A percentile compares a stretch with the other conserved stretches of the same genome.
phyloP scores from a whole-genome alignment of 2,888 invertebrate species.

The Sceliomorpha sp. region DNA sequence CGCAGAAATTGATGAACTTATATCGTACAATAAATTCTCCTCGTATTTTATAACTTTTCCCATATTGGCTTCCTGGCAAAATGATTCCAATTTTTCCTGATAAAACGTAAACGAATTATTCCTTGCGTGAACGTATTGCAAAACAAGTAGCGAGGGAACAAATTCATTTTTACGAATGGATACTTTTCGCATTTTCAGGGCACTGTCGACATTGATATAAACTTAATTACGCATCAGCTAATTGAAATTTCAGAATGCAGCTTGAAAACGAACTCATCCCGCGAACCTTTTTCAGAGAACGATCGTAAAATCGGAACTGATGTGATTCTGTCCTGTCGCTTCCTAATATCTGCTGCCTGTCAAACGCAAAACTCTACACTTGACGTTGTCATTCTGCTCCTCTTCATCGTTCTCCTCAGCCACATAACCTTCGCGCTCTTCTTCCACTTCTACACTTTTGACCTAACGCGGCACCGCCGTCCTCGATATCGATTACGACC shows the following conservation, averaged over 20 bases:
- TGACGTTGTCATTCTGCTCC: conserved; percentile 20
- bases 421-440: conserved; percentile 2
- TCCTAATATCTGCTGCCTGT: conserved; percentile 74
- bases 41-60: too few relatives aligned
- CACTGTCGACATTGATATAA: too few relatives aligned
- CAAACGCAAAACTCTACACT: conserved; percentile 67
- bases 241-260: background rate
- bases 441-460: conserved; percentile 43
- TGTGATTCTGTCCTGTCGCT: conserved; percentile 12
- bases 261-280: conserved; percentile 3
- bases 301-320: conserved; percentile 22
- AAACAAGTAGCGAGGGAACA: too few relatives aligned
- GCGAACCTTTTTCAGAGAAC: conserved; percentile 1
- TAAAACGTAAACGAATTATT: too few relatives aligned
- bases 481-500: conserved; percentile 61
- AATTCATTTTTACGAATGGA: too few relatives aligned
- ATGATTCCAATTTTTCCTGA: too few relatives aligned
- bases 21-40: too few relatives aligned
- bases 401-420: conserved; percentile 16
- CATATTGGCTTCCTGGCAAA: too few relatives aligned
- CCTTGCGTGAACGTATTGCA: too few relatives aligned
- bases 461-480: conserved; percentile 27
- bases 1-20: too few relatives aligned
- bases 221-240: conserved; percentile 1
- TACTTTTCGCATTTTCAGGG: too few relatives aligned